A percentile compares a stretch with the other conserved stretches of the same genome.
Evolutionary conservation across 2,888 invertebrate genomes (phyloP).

Genomic region (Tenthredo distinguenda): DNA sequence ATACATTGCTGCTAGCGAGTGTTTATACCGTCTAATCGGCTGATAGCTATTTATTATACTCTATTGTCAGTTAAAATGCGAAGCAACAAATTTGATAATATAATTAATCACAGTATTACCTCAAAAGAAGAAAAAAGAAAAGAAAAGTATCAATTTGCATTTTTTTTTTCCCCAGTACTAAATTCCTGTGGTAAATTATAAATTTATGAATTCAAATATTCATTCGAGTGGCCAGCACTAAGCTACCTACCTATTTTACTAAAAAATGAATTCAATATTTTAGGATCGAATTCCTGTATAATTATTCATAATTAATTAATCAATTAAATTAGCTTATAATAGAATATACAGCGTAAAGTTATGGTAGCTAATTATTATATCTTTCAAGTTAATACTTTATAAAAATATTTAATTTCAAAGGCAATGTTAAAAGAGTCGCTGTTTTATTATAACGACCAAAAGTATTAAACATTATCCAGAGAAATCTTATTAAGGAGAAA

Average conservation of each 20-base stretch:
- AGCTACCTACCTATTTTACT: constrained; percentile 42
- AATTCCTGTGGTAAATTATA: constrained; percentile 41
- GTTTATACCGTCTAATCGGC: constrained; percentile 9
- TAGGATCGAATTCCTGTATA: constrained; percentile 44
- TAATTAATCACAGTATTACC: constrained; percentile 22
- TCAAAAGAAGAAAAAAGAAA: constrained; percentile 2
- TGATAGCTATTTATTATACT: constrained; percentile 37
- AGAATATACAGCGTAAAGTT: constrained; percentile 52
- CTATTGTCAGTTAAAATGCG: constrained; percentile 40
- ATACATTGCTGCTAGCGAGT: constrained; percentile 38
- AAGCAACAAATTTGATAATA: constrained; percentile 49
- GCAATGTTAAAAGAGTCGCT: constrained; percentile 49
- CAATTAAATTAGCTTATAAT: constrained; percentile 49
- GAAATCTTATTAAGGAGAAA: neutral
- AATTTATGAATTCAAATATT: constrained; percentile 49
- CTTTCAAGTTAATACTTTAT: constrained; percentile 48
- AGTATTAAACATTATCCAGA: constrained; percentile 27
- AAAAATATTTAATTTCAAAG: constrained; percentile 52
- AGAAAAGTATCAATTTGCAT: constrained; percentile 7
- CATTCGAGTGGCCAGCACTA: constrained; percentile 51
- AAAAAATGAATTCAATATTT: constrained; percentile 49
- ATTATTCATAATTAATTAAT: constrained; percentile 50
- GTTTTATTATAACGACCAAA: constrained; percentile 41
- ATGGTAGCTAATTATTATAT: constrained; percentile 52
- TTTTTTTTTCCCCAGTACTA: constrained; percentile 25